Evolutionary conservation across 2,113 vertebrate species (phyloP), one percentile per base, ranked within the genome.

Genomic region (Deroptyus accipitrinus): DNA sequence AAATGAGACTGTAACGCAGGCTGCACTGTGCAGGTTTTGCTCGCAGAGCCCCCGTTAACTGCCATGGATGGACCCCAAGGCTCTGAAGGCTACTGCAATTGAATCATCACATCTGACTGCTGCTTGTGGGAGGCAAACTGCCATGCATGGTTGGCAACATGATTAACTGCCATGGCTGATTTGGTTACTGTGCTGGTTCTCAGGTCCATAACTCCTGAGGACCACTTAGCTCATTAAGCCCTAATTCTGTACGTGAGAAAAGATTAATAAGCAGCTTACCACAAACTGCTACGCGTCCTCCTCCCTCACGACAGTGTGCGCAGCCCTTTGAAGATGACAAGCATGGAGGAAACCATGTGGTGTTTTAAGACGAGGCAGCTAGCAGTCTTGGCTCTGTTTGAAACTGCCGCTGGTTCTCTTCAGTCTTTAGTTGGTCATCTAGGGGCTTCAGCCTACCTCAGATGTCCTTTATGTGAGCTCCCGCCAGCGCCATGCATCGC

Each of bases 1-100:
- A 96, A 94, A 90, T 81, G 91, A 92, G 95, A 44, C 74, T 52
- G 77, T 62, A 79, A 81, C 68, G 51, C 88, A 63, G 93, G 88
- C 95, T 81, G 90, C 63, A 74, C 86, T 6, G 5, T 15, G 80
- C 25, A 13, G 4, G 16, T 78, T 83, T 33, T 54, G 52, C 57
- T 88, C 73, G 8, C 73, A 83, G 76, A 75, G 62, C 49, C 81
- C 70, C 64, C 37, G 3, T 37, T 11, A 54, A 20, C 18, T 63
- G 59, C 68, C 69, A 10, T 8, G 80, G 66, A 41, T 31, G 61
- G 82, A 75, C 55, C 94, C 76, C 57, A 52, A 51, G 86, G 88
- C 80, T 94, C 93, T 75, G 90, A 46, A 51, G 82, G 82, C 84
- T 54, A 22, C 90, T 75, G 1, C 51, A 74, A 68, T 8, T 78